These are phyloP conservation scores for Rhynchotus rufescens DNA, from an alignment of 2,797 vertebrate genomes.

Conservation along the genomic window DNA sequence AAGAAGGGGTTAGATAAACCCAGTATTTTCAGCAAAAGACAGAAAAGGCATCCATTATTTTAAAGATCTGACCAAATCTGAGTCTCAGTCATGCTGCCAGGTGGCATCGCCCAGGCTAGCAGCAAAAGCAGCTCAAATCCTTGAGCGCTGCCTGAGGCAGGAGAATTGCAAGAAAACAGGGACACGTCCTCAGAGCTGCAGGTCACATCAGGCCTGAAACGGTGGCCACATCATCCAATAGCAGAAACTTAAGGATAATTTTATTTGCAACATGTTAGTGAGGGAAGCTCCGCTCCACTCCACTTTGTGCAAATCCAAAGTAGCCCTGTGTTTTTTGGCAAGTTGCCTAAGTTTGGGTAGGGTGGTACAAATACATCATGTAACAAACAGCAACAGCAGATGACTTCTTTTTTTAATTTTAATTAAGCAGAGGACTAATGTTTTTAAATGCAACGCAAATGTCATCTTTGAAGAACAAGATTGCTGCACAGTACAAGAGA, in stretches of 20 bases:
- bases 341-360: neutral
- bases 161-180: neutral
- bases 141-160: neutral
- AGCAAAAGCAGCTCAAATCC: neutral
- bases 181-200: neutral
- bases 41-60: neutral
- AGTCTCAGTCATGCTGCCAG: neutral
- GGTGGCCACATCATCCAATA: neutral
- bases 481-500: conserved; percentile 52
- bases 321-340: conserved; percentile 14
- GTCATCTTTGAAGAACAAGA: conserved; percentile 59
- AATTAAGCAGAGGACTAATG: conserved; percentile 33
- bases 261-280: neutral
- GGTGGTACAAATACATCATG: conserved; percentile 14
- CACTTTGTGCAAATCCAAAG: neutral
- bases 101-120: neutral
- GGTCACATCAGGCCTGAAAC: neutral
- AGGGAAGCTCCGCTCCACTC: neutral
- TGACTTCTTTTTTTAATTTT: conserved; percentile 19
- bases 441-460: conserved; percentile 58
- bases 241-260: neutral
- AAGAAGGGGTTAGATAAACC: neutral
- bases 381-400: conserved; percentile 52
- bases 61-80: neutral
- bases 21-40: neutral